A percentile compares a stretch with the other conserved stretches of the same genome.
Evolutionary conservation across 2,797 vertebrate genomes (phyloP).

Genomic region (Gila robusta): DNA sequence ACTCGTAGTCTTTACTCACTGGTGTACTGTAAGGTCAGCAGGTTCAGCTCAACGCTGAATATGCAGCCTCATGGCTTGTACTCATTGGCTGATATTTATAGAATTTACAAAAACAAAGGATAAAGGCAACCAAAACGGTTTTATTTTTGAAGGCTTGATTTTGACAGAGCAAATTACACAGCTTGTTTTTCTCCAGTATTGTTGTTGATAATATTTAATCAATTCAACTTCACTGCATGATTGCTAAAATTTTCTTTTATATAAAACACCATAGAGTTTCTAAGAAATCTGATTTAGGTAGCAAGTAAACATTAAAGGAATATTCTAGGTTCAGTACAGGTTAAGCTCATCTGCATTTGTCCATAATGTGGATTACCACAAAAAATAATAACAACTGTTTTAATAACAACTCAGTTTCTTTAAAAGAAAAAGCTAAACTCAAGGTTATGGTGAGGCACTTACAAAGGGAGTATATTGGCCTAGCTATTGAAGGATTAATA

Average conservation of each 20-base stretch:
- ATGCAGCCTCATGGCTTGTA: slow-evolving; percentile 51
- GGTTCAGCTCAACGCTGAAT: slow-evolving; percentile 54
- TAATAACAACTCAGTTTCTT: not conserved
- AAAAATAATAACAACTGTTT: not conserved
- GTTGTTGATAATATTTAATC: not conserved
- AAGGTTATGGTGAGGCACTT: not conserved
- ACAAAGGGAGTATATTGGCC: not conserved
- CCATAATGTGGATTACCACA: not conserved
- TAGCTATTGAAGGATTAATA: not conserved
- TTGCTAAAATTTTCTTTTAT: not conserved
- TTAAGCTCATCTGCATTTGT: not conserved
- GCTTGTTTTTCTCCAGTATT: not conserved
- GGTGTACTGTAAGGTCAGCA: slow-evolving; percentile 58
- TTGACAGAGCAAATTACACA: not conserved
- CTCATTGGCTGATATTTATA: slow-evolving; percentile 53
- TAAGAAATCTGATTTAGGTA: not conserved
- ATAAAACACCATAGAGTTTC: not conserved
- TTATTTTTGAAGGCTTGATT: slow-evolving; percentile 1
- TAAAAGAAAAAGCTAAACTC: not conserved
- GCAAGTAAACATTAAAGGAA: not conserved
- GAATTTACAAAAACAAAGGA: slow-evolving; percentile 8
- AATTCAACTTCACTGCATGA: not conserved
- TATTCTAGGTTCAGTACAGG: not conserved
- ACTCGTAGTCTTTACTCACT: slow-evolving; percentile 42
- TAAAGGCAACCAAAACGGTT: not conserved